These are phyloP conservation scores for Phocoena sinus DNA, from an alignment of 2,113 vertebrate species.

Conservation along the genomic window DNA sequence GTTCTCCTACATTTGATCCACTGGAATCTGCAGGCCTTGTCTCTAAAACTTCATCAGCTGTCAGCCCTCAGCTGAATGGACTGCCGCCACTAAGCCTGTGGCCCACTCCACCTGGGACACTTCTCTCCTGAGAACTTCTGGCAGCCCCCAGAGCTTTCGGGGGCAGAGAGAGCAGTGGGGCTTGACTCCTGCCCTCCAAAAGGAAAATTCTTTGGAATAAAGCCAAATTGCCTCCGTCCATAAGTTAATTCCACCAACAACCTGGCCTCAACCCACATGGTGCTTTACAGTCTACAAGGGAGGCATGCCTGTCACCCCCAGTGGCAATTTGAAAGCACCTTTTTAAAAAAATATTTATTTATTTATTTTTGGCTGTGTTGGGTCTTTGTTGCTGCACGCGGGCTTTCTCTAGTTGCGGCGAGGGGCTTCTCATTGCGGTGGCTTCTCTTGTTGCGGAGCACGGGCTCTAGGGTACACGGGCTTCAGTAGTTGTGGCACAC, in stretches of 20 bases:
- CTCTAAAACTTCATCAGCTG: background rate
- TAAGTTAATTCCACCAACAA: background rate
- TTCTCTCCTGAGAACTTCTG: background rate
- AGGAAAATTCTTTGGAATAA: background rate
- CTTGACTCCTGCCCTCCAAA: background rate
- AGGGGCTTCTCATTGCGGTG: too few relatives aligned
- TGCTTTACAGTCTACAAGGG: background rate
- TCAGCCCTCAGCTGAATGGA: background rate
- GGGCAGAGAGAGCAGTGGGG: background rate
- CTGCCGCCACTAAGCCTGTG: background rate
- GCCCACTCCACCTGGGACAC: background rate
- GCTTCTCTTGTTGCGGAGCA: too few relatives aligned
- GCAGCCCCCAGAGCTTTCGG: background rate
- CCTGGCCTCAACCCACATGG: fast-evolving
- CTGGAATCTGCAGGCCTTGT: background rate
- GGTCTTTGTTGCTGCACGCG: too few relatives aligned
- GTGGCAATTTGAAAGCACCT: background rate
- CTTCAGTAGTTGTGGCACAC: too few relatives aligned
- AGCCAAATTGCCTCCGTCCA: background rate
- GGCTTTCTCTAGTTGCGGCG: too few relatives aligned
- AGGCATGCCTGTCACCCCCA: background rate
- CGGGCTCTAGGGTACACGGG: too few relatives aligned
- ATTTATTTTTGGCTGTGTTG: too few relatives aligned
- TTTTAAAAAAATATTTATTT: background rate
- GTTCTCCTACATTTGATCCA: background rate